Evolutionary conservation across 2,797 vertebrate genomes (phyloP), one percentile per base, ranked within the genome.

Genomic region (Dromococcyx pavoninus): DNA sequence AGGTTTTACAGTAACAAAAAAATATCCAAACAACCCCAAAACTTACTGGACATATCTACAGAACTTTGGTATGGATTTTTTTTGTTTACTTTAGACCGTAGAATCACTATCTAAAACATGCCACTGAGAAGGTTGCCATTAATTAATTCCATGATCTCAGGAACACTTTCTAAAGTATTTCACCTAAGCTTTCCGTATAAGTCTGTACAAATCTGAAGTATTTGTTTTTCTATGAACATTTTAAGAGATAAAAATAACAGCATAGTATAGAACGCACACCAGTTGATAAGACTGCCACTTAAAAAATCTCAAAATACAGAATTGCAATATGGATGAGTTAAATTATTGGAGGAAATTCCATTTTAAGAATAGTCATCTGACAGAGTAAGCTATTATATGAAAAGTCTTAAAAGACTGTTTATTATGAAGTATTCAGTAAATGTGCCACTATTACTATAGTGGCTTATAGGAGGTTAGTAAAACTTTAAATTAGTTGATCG

Each of bases 1-100:
- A 82, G 51, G 35, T 50, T 78, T 91, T 77, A 22, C 8, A 51
- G 23, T 77, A 84, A 39, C 16, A 43, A 69, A 62, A 80, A 17
- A 1, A 0, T 2, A 0, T 2, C 7, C 3, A 23, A 53, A 64
- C 21, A 37, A 7, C n/a, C 9, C 24, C 5, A 5, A 41, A n/a
- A 27, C 9, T 74, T 87, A 60, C 1, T 37, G 65, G 39, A 37
- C 6, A 19, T n/a, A 39, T 13, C 27, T 77, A 14, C 11, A 51
- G 18, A 56, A 44, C 50, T 57, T 65, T 6, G 12, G 15, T 56
- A 62, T 32, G 15, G 13, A 5, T 28, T 39, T 77, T 57, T 58
- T n/a, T 46, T 46, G 2, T 39, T 85, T 44, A 21, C 16, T 64
- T n/a, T 86, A 44, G 30, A 30, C 35, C 77, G 17, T 60, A 13